Percentiles rank a stretch among this genome's conserved stretches.
phyloP scores from a whole-genome alignment of 1,140 invertebrate genomes.

The Drosophila yakuba region DNA sequence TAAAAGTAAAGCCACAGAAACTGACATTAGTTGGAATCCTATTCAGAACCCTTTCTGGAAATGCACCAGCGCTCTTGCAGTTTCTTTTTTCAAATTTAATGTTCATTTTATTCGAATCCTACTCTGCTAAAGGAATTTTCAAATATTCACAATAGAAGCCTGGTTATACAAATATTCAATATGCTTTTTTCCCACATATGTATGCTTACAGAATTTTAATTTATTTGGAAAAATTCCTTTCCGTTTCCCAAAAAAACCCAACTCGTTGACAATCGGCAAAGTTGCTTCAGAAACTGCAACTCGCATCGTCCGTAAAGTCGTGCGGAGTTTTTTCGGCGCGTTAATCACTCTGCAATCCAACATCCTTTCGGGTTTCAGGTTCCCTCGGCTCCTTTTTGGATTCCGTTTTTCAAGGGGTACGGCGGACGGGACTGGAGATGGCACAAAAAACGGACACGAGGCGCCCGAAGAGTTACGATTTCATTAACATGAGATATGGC shows the following conservation, averaged over 20 bases:
- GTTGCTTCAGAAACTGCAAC: constrained; percentile 11
- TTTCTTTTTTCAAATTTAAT: no score
- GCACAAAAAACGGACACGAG: constrained; percentile 75
- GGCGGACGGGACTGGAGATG: constrained; percentile 24
- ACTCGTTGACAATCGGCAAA: constrained; percentile 30
- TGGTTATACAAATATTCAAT: no score
- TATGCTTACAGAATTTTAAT: no score
- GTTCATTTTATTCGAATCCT: no score
- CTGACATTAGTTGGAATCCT: neutral
- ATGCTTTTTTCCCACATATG: no score
- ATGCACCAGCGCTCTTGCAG: no score
- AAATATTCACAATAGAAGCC: no score
- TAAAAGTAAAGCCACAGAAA: neutral
- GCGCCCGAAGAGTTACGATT: constrained; percentile 80
- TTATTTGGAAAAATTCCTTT: no score
- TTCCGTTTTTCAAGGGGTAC: neutral
- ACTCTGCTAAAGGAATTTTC: no score
- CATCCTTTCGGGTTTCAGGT: constrained; percentile 33
- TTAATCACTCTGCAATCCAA: constrained; percentile 55
- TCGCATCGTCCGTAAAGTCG: constrained; percentile 49
- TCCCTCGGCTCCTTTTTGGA: constrained; percentile 28
- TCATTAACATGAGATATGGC: constrained; percentile 83
- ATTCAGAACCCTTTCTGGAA: neutral
- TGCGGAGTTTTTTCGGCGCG: constrained; percentile 46
- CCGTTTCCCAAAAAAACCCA: neutral